Evolutionary conservation across 2,113 vertebrate genomes (phyloP), one percentile per base, ranked within the genome.

Genomic region (Petromus typicus): DNA sequence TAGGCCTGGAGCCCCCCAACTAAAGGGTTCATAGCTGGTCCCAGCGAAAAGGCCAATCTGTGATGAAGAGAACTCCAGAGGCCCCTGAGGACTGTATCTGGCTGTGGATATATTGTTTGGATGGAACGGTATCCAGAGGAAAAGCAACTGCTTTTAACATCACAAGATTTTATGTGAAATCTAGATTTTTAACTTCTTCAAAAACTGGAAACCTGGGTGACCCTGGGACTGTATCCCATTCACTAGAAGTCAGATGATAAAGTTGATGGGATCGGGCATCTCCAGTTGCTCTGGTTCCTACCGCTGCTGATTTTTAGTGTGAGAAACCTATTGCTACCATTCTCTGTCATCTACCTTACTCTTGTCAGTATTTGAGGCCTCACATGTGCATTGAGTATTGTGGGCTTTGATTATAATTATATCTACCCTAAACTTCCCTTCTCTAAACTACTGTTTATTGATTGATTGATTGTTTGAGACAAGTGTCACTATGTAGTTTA

Each of bases 91-190:
- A 13, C 40, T 3, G 7, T 10, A 27, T 30, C 51, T 84, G 51
- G 3, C 16, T 73, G 0, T 34, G n/a, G 43, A 17, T 71, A 30
- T 40, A 25, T 63, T 91, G 34, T 81, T 75, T 81, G 73, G 79
- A 56, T 63, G 22, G 9, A 7, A 86, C 10, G 40, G 40, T 85
- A 6, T 81, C 86, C 48, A 23, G 66, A 23, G n/a, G 54, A 30
- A 61, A 79, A 22, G 18, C 32, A 66, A 0, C 25, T 83, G n/a
- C 23, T 95, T 93, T 93, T 86, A 86, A 91, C 75, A 40, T 82
- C 37, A 83, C 23, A 61, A 57, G 56, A 82, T 17, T 66, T 61
- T 83, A 14, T 61, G 17, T 80, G 57, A 89, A 69, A 78, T 78
- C 23, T 82, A 51, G 45, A 85, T 86, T 88, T 88, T 23, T 14